phyloP scores from a whole-genome alignment of 2,888 invertebrate genomes.

The Tipula confusa region DNA sequence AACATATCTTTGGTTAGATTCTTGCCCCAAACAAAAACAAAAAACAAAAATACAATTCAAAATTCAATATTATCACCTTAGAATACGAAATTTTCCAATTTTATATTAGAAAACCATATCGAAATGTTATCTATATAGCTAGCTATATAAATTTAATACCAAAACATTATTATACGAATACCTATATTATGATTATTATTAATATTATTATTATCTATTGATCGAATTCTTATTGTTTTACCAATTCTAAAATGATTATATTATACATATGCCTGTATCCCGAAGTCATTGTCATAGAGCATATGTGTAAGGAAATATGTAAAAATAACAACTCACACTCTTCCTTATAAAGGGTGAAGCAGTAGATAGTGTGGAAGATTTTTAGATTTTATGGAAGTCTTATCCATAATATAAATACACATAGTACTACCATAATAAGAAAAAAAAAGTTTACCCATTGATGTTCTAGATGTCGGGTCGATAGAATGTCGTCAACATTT shows the following conservation, averaged over 20 bases:
- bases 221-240: constrained; percentile 12
- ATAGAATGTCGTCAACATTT: too few species aligned
- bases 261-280: background rate
- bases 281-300: background rate
- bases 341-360: too few species aligned
- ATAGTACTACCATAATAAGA: too few species aligned
- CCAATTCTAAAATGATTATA: background rate
- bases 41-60: background rate
- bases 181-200: background rate
- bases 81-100: constrained; percentile 15
- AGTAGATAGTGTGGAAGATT: too few species aligned
- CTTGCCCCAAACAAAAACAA: background rate
- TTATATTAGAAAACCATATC: constrained; percentile 3
- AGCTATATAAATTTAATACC: background rate
- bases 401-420: too few species aligned
- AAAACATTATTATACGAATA: background rate
- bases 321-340: background rate
- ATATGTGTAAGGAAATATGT: background rate
- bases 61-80: background rate
- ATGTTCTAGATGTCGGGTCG: too few species aligned
- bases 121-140: background rate
- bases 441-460: too few species aligned
- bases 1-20: background rate
- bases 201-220: background rate
- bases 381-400: too few species aligned